Evolutionary conservation across 2,113 vertebrate genomes (phyloP).

Genomic region (Rhineura floridana): DNA sequence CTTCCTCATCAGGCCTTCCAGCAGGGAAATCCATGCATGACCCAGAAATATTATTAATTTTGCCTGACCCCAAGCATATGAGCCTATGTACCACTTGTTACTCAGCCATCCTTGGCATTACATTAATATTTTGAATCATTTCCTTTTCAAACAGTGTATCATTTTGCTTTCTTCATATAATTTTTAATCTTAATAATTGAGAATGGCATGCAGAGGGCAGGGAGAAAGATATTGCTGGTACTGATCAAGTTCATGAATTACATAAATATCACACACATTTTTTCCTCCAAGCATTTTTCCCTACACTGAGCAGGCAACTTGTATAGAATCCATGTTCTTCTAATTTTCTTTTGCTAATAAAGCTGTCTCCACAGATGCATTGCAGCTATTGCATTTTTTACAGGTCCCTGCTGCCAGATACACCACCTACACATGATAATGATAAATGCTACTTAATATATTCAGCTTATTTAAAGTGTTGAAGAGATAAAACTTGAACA

Average conservation of each 20-base stretch:
- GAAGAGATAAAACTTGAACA: constrained; percentile 38
- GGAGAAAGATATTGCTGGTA: constrained; percentile 18
- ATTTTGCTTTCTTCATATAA: constrained; percentile 59
- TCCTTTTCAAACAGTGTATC: constrained; percentile 77
- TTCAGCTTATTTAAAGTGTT: constrained; percentile 72
- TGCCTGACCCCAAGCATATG: constrained; percentile 72
- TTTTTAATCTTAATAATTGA: constrained; percentile 69
- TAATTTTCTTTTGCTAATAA: constrained; percentile 34
- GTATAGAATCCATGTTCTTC: constrained; percentile 6
- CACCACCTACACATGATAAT: not conserved
- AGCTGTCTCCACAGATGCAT: not conserved
- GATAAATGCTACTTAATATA: constrained; percentile 67
- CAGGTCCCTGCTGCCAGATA: not conserved
- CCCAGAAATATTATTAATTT: constrained; percentile 81
- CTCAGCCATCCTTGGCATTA: constrained; percentile 80
- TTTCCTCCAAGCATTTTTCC: not conserved
- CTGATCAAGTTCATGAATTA: constrained; percentile 44
- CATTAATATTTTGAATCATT: constrained; percentile 85
- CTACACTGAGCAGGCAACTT: constrained; percentile 5
- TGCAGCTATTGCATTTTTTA: not conserved
- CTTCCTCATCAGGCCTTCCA: constrained; percentile 66
- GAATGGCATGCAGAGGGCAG: constrained; percentile 31
- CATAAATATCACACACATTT: constrained; percentile 5
- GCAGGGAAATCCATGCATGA: constrained; percentile 81
- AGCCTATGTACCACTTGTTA: constrained; percentile 84